Evolutionary conservation across 2,113 vertebrate genomes (phyloP).

Genomic region (Seriola aureovittata): DNA sequence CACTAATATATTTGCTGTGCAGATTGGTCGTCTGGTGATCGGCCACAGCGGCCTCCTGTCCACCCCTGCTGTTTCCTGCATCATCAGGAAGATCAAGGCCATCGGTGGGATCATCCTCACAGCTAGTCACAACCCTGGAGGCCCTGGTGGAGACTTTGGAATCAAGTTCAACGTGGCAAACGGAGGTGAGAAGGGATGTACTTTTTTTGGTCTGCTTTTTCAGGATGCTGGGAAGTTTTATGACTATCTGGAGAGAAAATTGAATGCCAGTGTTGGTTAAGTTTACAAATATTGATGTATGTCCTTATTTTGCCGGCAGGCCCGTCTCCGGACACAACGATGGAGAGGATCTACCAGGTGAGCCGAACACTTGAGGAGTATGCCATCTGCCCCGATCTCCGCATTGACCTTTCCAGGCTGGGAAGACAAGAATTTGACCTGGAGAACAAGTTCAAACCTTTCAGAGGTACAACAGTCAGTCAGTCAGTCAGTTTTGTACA

Average conservation of each 20-base stretch:
- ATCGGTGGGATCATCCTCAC: constrained; percentile 97
- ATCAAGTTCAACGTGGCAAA: constrained; percentile 98
- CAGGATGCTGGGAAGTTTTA: background rate
- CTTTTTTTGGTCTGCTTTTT: background rate
- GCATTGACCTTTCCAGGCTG: constrained; percentile 93
- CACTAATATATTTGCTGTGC: constrained; percentile 44
- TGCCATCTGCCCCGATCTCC: constrained; percentile 95
- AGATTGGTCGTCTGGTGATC: constrained; percentile 97
- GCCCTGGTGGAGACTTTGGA: constrained; percentile 96
- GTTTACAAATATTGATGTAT: background rate
- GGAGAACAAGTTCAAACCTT: constrained; percentile 99
- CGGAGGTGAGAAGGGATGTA: constrained; percentile 88
- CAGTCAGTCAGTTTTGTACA: background rate
- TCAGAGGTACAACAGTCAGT: constrained; percentile 89
- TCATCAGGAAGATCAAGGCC: constrained; percentile 98
- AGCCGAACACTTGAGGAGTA: constrained; percentile 98
- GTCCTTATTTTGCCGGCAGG: constrained; percentile 79
- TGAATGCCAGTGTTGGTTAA: background rate
- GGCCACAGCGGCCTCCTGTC: constrained; percentile 97
- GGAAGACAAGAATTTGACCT: constrained; percentile 98
- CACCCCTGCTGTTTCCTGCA: constrained; percentile 97
- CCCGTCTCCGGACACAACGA: constrained; percentile 93
- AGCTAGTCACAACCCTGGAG: constrained; percentile 96
- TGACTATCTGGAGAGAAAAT: background rate
- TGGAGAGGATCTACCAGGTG: constrained; percentile 96